Conservation (phyloP, 2,888 invertebrate species). For the Linnaemya tessellans region DNA sequence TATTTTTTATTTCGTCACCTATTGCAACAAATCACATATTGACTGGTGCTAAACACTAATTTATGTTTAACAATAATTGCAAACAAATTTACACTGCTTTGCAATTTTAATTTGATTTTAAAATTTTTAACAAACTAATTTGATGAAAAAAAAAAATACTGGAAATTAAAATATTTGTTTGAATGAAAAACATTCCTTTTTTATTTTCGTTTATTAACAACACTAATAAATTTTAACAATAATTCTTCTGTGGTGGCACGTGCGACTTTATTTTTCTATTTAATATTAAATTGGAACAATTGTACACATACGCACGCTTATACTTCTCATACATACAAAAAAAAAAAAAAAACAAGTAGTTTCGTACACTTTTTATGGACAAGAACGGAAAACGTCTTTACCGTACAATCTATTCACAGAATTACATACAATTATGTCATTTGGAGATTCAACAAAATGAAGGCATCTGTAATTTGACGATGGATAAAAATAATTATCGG, state of each 20-base stretch:
- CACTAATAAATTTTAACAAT: constrained; percentile 21
- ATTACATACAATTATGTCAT: constrained; percentile 74
- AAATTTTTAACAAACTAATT: constrained; percentile 10
- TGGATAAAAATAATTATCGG: constrained; percentile 73
- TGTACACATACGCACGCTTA: constrained; percentile 25
- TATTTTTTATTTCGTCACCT: constrained; percentile 5
- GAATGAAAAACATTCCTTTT: neutral
- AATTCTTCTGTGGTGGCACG: constrained; percentile 43
- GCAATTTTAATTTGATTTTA: neutral
- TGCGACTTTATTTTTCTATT: constrained; percentile 19
- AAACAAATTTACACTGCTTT: constrained; percentile 4
- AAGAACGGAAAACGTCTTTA: constrained; percentile 73
- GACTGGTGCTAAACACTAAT: constrained; percentile 19
- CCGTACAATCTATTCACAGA: constrained; percentile 75
- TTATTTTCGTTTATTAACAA: constrained; percentile 27
- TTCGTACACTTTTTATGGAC: constrained; percentile 58
- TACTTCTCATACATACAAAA: constrained; percentile 15
- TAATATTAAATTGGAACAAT: constrained; percentile 28
- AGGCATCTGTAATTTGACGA: constrained; percentile 75
- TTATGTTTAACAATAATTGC: neutral
- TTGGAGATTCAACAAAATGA: constrained; percentile 71
- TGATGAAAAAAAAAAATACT: neutral
- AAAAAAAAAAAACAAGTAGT: constrained; percentile 57
- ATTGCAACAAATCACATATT: constrained; percentile 24
- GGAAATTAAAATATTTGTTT: constrained; percentile 4